Evolutionary conservation across 2,888 invertebrate species (phyloP), one percentile per base, ranked within the genome.

Genomic region (Spatulosminthurus flaviceps): DNA sequence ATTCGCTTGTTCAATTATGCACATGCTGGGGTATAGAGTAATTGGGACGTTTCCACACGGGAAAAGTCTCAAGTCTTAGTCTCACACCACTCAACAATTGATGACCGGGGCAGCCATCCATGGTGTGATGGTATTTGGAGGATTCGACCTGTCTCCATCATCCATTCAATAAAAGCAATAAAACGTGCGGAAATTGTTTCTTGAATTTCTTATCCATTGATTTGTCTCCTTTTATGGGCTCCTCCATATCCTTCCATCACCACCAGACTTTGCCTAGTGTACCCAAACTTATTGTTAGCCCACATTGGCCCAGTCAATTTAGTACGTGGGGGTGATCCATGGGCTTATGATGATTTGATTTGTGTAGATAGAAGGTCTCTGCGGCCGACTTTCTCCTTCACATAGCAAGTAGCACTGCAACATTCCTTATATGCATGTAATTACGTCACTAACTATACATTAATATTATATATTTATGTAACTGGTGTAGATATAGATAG

Each of bases 1-100:
- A 51, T 51, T 51, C 51, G 4, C 51, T 19, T 19, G 19, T 51
- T 51, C 51, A 51, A 51, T 51, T 51, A 51, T 51, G 51, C 51
- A 51, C 16, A n/a, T 16, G 2, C 16, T 11, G 51, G 51, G 16
- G 51, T 51, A 51, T 51, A 51, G 9, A 41, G 34, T 51, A 51
- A 51, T 51, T 51, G 51, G 51, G 19, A 5, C 51, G 16, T 51
- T 51, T 51, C 16, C n/a, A n/a, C n/a, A 11, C 51, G 51, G 16
- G 16, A n/a, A 51, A 11, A n/a, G 9, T 5, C 5, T 51, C 51
- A 51, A 13, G 16, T 51, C n/a, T 19, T 51, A 41, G 41, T 16
- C 51, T 51, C 51, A 51, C 51, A 51, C 51, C 51, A 51, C n/a
- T n/a, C 51, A 51, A 51, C 51, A 51, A 51, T 51, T 51, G 51